These are phyloP conservation scores for Xyliphius kryptos DNA, from an alignment of 2,113 vertebrate genomes.

Conservation along the genomic window DNA sequence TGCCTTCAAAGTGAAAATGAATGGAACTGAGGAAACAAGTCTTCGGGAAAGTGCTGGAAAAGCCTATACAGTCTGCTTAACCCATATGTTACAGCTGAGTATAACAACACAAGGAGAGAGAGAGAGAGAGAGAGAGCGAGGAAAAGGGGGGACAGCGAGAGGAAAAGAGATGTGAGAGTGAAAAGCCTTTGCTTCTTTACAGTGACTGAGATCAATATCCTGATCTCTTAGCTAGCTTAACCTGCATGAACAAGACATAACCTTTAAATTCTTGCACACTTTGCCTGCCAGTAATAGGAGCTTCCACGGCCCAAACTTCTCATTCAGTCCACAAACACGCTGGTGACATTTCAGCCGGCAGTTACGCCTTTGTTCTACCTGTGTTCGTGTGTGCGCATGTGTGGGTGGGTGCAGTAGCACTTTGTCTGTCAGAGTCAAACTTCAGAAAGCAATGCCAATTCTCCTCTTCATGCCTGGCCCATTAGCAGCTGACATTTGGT, in stretches of 20 bases:
- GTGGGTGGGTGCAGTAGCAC: conserved; percentile 19
- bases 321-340: conserved; percentile 22
- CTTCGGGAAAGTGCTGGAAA: not conserved
- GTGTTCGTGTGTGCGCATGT: conserved; percentile 22
- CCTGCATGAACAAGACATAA: conserved; percentile 41
- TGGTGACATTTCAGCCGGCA: conserved; percentile 40
- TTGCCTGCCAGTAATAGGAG: conserved; percentile 23
- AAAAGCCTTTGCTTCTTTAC: conserved; percentile 34
- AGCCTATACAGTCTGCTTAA: too few relatives aligned
- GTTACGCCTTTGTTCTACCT: conserved; percentile 37
- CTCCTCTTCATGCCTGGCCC: conserved; percentile 38
- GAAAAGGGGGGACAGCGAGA: not conserved
- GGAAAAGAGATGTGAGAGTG: conserved; percentile 23
- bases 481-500: conserved; percentile 46
- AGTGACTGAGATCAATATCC: conserved; percentile 41
- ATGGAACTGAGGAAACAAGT: not conserved
- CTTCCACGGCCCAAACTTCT: conserved; percentile 14
- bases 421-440: conserved; percentile 34
- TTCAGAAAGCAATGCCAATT: conserved; percentile 36
- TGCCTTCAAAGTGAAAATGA: not conserved
- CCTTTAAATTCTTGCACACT: conserved; percentile 39
- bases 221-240: conserved; percentile 32
- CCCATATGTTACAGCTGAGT: conserved; percentile 10
- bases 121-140: not conserved
- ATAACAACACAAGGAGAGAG: not conserved